Evolutionary conservation across 2,797 vertebrate species (phyloP), one percentile per base, ranked within the genome.

Genomic region (Chloroceryle inda): DNA sequence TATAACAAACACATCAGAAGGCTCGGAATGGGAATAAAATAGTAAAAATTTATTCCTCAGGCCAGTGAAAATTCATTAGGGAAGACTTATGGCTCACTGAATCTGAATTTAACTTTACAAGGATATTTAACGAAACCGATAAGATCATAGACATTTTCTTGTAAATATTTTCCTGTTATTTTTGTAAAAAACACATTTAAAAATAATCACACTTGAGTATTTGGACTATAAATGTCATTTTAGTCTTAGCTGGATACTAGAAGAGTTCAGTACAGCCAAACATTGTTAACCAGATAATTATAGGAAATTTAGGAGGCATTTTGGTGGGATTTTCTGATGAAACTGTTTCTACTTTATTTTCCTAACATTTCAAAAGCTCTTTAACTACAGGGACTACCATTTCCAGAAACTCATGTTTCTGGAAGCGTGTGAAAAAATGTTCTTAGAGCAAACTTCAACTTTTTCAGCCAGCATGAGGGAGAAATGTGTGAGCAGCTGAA

Each of bases 391-490:
- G 97, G 98, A 26, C 98, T 98, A 13, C 88, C 95, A 37, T 97
- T 99, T 53, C 73, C 98, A 10, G 97, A 98, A 92, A 98, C 97
- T 85, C 97, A 97, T 24, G 98, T 98, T 89, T 98, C 52, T 98
- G 64, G 97, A 99, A 94, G 97, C 98, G 47, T 98, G 98, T 96
- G 97, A 98, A 96, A 98, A 77, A 86, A 98, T 98, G 73, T 97
- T 98, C n/a, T 97, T 98, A 94, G 98, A 99, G 91, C 98, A 98
- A 97, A 98, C 98, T 97, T 99, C 98, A 92, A 93, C 93, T 63
- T 99, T 98, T 88, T 98, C 98, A 93, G 98, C 98, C 96, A 98
- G 98, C 38, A 97, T 98, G 86, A 98, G 96, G 93, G 98, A 98
- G 94, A 98, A 98, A 9, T 97, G 97, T 74, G 98, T 98, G 49